These are phyloP conservation scores for Dinomys branickii DNA, from an alignment of 2,113 vertebrate species.

Conservation along the genomic window DNA sequence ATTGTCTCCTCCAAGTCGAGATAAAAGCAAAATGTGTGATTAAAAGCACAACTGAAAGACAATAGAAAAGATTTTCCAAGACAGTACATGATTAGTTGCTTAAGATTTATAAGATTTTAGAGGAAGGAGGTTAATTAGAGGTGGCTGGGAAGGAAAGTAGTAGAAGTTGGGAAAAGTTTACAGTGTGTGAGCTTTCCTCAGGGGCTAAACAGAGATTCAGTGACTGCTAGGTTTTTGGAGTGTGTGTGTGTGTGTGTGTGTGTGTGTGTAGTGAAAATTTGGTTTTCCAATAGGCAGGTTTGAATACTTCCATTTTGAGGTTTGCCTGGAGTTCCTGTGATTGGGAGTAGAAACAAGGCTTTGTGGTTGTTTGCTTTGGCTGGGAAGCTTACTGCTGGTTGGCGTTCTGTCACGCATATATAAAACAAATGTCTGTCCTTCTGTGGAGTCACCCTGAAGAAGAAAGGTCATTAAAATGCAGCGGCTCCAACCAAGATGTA, in stretches of 20 bases:
- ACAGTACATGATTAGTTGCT: conserved; percentile 65
- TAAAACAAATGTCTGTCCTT: background rate
- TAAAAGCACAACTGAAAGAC: conserved; percentile 62
- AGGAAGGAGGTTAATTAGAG: conserved; percentile 72
- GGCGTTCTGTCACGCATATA: background rate
- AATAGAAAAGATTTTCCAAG: conserved; percentile 67
- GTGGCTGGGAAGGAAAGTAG: conserved; percentile 38
- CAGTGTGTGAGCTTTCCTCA: background rate
- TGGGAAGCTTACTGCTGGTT: background rate
- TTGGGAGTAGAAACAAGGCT: background rate
- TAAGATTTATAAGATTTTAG: conserved; percentile 73
- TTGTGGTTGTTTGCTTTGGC: background rate
- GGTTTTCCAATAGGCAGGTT: background rate
- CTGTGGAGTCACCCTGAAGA: background rate
- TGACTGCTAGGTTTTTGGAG: background rate
- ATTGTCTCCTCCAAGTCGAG: background rate
- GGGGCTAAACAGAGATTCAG: background rate
- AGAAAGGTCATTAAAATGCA: conserved; percentile 40
- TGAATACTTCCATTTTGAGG: background rate
- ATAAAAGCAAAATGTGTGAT: conserved; percentile 28
- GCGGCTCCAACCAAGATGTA: background rate
- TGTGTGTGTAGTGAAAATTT: background rate
- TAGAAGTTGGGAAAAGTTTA: conserved; percentile 41
- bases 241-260: background rate
- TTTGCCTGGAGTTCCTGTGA: background rate